phyloP scores from a whole-genome alignment of 1,140 invertebrate species.

The Drusus annulatus region DNA sequence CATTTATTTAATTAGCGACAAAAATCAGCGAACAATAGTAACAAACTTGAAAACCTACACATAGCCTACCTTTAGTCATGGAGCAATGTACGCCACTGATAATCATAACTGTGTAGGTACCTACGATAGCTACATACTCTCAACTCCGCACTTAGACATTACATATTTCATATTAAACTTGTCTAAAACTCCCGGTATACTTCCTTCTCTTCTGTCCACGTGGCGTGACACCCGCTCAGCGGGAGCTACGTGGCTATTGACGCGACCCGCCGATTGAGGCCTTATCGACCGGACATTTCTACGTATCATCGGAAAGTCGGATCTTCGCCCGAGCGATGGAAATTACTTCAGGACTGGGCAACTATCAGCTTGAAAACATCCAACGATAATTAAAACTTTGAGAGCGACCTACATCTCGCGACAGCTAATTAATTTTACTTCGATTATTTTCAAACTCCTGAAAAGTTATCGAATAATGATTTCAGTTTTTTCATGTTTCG shows the following conservation, averaged over 20 bases:
- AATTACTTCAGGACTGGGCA: background rate
- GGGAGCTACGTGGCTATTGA: background rate
- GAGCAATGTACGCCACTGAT: no score
- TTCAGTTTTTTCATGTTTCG: background rate
- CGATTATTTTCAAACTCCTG: background rate
- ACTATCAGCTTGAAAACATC: background rate
- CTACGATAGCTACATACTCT: no score
- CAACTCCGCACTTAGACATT: no score
- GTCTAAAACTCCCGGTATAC: background rate
- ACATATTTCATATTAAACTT: background rate
- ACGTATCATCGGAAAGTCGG: background rate
- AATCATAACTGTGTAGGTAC: no score
- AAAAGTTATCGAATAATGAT: background rate
- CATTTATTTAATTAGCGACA: no score
- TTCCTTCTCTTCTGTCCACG: background rate
- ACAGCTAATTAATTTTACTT: background rate
- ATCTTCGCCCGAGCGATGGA: background rate
- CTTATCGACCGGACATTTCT: slow-evolving; percentile 2
- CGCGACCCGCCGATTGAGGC: background rate
- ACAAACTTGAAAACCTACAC: no score
- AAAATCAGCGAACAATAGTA: no score
- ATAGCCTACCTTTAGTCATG: no score
- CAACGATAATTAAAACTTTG: background rate
- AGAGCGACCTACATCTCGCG: background rate
- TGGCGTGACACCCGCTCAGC: background rate